These are phyloP conservation scores for Drosophila picticornis DNA, from an alignment of 2,888 invertebrate genomes.

Conservation along the genomic window DNA sequence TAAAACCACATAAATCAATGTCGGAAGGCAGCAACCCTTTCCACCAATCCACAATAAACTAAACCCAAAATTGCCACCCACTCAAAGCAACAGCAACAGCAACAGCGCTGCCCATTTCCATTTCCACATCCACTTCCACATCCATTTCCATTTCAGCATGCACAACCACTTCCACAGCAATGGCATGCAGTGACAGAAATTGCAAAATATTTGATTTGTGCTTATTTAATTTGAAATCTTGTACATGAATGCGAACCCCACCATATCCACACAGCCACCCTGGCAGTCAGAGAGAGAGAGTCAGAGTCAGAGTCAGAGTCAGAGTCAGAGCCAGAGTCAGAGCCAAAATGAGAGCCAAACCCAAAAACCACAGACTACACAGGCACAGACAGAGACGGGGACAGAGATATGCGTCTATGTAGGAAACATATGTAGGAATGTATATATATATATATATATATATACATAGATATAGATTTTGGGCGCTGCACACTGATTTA, in stretches of 20 bases:
- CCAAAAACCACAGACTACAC: slow-evolving; percentile 48
- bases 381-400: not conserved
- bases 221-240: slow-evolving; percentile 79
- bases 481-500: slow-evolving; percentile 53
- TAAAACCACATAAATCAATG: slow-evolving; percentile 79
- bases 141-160: slow-evolving; percentile 12
- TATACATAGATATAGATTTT: not conserved
- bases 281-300: not conserved
- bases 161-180: slow-evolving; percentile 28
- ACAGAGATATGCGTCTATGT: not conserved
- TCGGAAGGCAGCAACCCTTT: slow-evolving; percentile 36
- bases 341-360: not conserved
- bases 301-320: too few relatives aligned
- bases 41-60: slow-evolving; percentile 39
- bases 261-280: slow-evolving; percentile 26
- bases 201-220: slow-evolving; percentile 81
- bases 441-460: not conserved
- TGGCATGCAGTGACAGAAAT: slow-evolving; percentile 73
- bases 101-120: slow-evolving; percentile 12
- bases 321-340: not conserved
- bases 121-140: slow-evolving; percentile 1
- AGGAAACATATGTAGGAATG: not conserved
- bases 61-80: slow-evolving; percentile 29
- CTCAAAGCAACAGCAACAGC: slow-evolving; percentile 10
- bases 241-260: slow-evolving; percentile 35